Conservation (phyloP, 2,797 vertebrate genomes). For the Xiphorhynchus erythropygius region DNA sequence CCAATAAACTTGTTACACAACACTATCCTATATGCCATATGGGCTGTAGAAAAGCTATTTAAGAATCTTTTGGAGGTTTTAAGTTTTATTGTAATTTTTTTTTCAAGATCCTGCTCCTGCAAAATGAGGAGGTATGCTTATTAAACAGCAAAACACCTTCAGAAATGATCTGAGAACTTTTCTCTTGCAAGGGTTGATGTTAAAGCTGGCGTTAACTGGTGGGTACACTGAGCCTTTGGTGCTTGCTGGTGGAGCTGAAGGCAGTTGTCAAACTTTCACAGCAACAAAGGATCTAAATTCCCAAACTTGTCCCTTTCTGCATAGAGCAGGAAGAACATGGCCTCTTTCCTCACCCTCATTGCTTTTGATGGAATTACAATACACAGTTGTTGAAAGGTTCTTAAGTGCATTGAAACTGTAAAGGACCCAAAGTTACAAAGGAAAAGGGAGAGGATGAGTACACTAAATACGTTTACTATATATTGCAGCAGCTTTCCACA, state of each 20-base stretch:
- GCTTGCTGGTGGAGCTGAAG: neutral
- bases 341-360: neutral
- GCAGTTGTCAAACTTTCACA: neutral
- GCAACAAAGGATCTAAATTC: neutral
- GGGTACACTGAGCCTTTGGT: neutral
- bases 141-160: conserved; percentile 41
- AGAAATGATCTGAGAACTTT: conserved; percentile 4
- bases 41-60: conserved; percentile 33
- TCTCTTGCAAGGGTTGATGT: neutral
- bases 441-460: neutral
- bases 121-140: conserved; percentile 12
- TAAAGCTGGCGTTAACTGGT: neutral
- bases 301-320: neutral
- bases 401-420: neutral
- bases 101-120: neutral
- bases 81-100: conserved; percentile 7
- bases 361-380: neutral
- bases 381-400: neutral
- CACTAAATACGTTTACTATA: neutral
- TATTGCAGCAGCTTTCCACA: neutral
- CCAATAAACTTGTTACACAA: conserved; percentile 31
- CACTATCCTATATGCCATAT: neutral
- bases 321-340: neutral
- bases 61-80: conserved; percentile 23
- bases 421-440: neutral